Base-by-base conservation (phyloP, 2,113 vertebrate species). In the Platanista minor region DNA sequence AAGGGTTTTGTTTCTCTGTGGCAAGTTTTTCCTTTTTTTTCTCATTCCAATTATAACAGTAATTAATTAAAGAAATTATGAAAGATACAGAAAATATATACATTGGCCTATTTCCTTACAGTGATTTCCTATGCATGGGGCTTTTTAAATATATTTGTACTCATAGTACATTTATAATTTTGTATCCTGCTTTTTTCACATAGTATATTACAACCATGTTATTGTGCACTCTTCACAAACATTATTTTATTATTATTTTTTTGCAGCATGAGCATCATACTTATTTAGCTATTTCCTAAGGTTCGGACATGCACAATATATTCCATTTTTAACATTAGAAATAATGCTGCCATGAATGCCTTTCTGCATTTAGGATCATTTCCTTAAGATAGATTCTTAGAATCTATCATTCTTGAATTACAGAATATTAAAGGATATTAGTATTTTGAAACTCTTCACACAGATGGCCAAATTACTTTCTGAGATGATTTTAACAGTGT, bases 331-430 rank as follows among this genome's bases (percentile, higher is more conserved):
- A 39, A 52, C 71, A 67, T 64, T 91, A 66, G 43, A 89, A 91
- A 89, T 71, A 62, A 87, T 43, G 54, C 10, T 67, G 6, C 64
- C 29, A 5, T 72, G 25, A 43, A 25, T 83, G 43, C 21, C 57
- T 36, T 46, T 78, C 33, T 87, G 18, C 33, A 52, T 29, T 90
- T 67, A 93, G 41, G 39, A 54, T 67, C 52, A 90, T 90, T 88
- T 95, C 52, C 96, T 97, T 71, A 89, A 74, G 52, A 33, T 9
- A 59, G 71, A 81, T 29, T 85, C 71, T 74, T 94, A 91, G 82
- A 91, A 91, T 52, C 52, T 5, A 18, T 52, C 17, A 52, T 52
- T 52, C 85, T 89, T 74, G 31, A 96, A 86, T 97, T 89, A 85
- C 8, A 57, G 66, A 85, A 62, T 62, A 36, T 81, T 81, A 85